Percentiles rank a stretch among this genome's conserved stretches.
Conservation (phyloP, 2,888 invertebrate species). For the Toxonevra muliebris region DNA sequence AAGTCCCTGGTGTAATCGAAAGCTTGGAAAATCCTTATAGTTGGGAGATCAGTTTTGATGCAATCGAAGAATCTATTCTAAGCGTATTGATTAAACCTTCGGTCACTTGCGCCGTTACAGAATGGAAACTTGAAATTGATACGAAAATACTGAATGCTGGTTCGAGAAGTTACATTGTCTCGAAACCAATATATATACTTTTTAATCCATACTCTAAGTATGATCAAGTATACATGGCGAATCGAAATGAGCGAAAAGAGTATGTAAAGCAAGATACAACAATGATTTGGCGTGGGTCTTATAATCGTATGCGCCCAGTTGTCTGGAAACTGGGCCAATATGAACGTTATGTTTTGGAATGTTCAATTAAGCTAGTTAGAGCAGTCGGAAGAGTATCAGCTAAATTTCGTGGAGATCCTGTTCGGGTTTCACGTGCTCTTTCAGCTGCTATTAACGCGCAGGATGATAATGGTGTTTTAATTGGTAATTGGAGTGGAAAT, state of each 20-base stretch:
- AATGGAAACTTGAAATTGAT: constrained; percentile 86
- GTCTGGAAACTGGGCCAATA: constrained; percentile 95
- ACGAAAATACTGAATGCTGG: constrained; percentile 74
- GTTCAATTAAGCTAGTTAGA: constrained; percentile 78
- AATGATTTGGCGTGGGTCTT: constrained; percentile 89
- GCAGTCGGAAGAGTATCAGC: constrained; percentile 76
- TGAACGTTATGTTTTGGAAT: constrained; percentile 83
- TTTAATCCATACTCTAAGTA: constrained; percentile 90
- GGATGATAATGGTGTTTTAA: constrained; percentile 85
- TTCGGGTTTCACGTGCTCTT: constrained; percentile 78
- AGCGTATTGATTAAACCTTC: constrained; percentile 72
- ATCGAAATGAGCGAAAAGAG: constrained; percentile 80
- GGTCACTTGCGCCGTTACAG: constrained; percentile 74
- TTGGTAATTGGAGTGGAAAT: constrained; percentile 87
- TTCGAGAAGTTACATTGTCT: constrained; percentile 80
- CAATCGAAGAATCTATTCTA: constrained; percentile 71
- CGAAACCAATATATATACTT: constrained; percentile 80
- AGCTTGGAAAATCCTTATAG: constrained; percentile 69
- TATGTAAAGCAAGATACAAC: constrained; percentile 88
- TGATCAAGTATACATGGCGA: constrained; percentile 73
- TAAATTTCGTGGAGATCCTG: constrained; percentile 78
- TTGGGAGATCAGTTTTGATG: constrained; percentile 80
- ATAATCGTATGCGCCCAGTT: constrained; percentile 82
- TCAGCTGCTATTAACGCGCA: constrained; percentile 88
- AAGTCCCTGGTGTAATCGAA: constrained; percentile 72